Base-by-base conservation (phyloP, 2,113 vertebrate species). In the Rhinolophus sinicus region DNA sequence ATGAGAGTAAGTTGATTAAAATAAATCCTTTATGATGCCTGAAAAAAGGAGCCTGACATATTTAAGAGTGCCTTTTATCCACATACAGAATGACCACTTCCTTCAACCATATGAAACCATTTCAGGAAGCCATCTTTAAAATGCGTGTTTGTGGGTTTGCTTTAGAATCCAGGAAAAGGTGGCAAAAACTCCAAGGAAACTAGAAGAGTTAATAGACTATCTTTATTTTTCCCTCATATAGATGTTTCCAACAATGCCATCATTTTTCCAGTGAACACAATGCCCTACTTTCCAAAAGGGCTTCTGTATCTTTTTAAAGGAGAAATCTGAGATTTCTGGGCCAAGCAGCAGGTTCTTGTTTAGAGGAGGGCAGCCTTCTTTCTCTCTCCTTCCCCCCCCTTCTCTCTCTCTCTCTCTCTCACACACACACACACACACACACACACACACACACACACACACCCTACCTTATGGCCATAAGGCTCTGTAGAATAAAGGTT, bases 11-110 rank as follows among this genome's bases (percentile, higher is more conserved):
- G 78, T 91, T 58, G 18, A 65, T 92, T 92, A 70, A 90, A 87
- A 95, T 70, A 94, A 96, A 89, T 77, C 69, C 28, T 96, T 90
- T 80, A 65, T 13, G 28, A 58, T 88, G 50, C 28, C 70, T 93
- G 40, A 93, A 95, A 90, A 86, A 60, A 22, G 3, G 18, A 90
- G 26, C 64, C 56, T 69, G 76, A 70, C 21, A 81, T 75, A 93
- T 50, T 92, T 94, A 90, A 91, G 22, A 90, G 33, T 1, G 1
- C 58, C 19, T 87, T 87, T 83, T 62, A 88, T 81, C 22, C 72
- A 62, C 38, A 12, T 60, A 60, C 65, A 82, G 18, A 60, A 91
- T 62, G 10, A 75, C 30, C 30, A 22, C 44, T 94, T 76, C 28
- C 30, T 40, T 64, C 14, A 90, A 5, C 3, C 65, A 70, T 6